Conservation (phyloP, 2,113 vertebrate genomes). For the Himantopus leucocephalus region DNA sequence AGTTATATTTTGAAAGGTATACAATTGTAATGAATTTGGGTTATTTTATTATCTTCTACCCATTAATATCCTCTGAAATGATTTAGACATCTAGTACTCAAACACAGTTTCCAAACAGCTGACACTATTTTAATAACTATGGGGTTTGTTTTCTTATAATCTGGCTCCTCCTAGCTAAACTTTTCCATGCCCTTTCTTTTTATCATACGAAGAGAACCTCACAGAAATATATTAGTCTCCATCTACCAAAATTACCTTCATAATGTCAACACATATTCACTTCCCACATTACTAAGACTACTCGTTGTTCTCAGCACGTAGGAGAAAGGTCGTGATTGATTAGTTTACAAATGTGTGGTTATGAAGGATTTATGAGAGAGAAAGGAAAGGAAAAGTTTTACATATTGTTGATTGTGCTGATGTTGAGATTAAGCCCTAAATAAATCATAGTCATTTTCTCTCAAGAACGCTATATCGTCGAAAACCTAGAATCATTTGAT, state of each 20-base stretch:
- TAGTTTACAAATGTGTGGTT: neutral
- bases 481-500: neutral
- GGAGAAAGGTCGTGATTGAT: conserved; percentile 9
- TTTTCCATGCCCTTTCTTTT: neutral
- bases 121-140: neutral
- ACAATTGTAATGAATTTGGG: neutral
- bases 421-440: neutral
- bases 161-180: neutral
- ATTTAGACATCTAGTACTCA: neutral
- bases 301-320: conserved; percentile 16
- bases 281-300: neutral
- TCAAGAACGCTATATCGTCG: neutral
- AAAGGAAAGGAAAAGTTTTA: neutral
- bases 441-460: neutral
- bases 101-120: neutral
- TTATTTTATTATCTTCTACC: neutral
- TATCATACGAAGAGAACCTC: neutral
- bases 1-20: neutral
- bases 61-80: neutral
- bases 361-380: conserved; percentile 17
- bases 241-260: neutral
- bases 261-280: neutral
- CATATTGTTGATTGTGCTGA: neutral
- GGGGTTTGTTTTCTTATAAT: neutral
- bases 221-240: neutral